Percentiles rank a stretch among this genome's conserved stretches.
Evolutionary conservation across 2,888 invertebrate genomes (phyloP).

Genomic region (Acleris cristana): DNA sequence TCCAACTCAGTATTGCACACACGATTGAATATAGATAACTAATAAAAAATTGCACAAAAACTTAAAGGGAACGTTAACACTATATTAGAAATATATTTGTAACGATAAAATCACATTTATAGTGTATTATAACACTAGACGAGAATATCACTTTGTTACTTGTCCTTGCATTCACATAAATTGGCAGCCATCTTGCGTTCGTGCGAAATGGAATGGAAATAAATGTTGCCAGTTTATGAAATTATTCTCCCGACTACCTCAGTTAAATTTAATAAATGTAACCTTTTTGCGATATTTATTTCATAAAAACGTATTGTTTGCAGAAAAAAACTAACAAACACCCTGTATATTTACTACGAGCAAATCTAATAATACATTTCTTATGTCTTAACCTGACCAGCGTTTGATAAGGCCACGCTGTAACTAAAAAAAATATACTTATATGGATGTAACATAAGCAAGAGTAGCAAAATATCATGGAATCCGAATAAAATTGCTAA

Average conservation of each 20-base stretch:
- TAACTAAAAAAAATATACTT: too few species aligned
- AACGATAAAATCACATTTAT: slow-evolving; percentile 74
- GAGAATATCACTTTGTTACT: slow-evolving; percentile 76
- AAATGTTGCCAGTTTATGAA: slow-evolving; percentile 58
- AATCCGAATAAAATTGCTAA: too few species aligned
- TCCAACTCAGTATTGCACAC: slow-evolving; percentile 76
- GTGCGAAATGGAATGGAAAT: slow-evolving; percentile 56
- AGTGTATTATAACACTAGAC: slow-evolving; percentile 66
- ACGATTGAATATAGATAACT: slow-evolving; percentile 74
- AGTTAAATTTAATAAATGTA: slow-evolving; percentile 6
- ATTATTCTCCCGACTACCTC: slow-evolving; percentile 39
- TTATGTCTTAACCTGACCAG: too few species aligned
- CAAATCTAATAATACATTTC: too few species aligned
- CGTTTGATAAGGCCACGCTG: too few species aligned
- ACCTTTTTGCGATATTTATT: too few species aligned
- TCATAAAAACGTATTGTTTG: too few species aligned
- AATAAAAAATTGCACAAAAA: slow-evolving; percentile 76
- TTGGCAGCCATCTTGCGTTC: slow-evolving; percentile 83
- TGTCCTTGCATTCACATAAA: slow-evolving; percentile 82
- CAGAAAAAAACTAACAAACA: too few species aligned
- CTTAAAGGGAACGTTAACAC: slow-evolving; percentile 66
- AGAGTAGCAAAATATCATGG: too few species aligned
- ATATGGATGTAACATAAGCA: too few species aligned
- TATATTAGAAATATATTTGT: slow-evolving; percentile 61
- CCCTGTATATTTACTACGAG: background rate